Evolutionary conservation across 2,888 invertebrate genomes (phyloP), one percentile per base, ranked within the genome.

Genomic region (Syrista parreyssii): DNA sequence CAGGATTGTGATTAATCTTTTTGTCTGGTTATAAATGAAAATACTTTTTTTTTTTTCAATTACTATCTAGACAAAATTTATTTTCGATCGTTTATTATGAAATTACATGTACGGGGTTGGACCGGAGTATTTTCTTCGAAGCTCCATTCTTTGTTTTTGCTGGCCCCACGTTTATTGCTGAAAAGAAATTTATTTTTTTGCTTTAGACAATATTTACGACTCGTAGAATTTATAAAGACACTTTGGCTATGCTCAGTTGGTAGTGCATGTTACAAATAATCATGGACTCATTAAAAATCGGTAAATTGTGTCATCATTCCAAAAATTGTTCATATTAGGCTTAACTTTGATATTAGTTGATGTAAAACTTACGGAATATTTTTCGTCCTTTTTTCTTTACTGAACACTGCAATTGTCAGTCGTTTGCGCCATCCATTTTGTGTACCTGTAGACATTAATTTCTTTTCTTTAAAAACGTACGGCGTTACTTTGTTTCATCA

Each of bases 261-360:
- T 81, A 82, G 82, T 82, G 81, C 82, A 82, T 81, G 83, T 82
- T 76, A 71, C 40, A 68, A 78, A 78, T 82, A 82, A 82, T 83
- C 80, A 82, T 78, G 23, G 72, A 79, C 33, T 81, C 82, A 80
- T 78, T 76, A 33, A 34, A 68, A 75, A 32, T 75, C 79, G 78
- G 77, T 76, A 33, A 72, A 33, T 31, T 31, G 30, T 74, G 23
- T 77, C 76, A 79, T 82, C 73, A 81, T 78, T 79, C 34, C 23
- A 77, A 76, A 23, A 69, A 69, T 40, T 69, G 12, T 55, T 68
- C 31, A 0, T 33, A 69, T 35, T n/a, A 71, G 15, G 35, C 40
- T 68, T 75, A 75, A 40, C 6, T 40, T 40, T 40, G 40, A 0
- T 40, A 40, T 40, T 40, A 40, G 15, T 40, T 40, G 6, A 40